These are phyloP conservation scores for Apeira syringaria DNA, from an alignment of 2,888 invertebrate genomes.

Conservation along the genomic window DNA sequence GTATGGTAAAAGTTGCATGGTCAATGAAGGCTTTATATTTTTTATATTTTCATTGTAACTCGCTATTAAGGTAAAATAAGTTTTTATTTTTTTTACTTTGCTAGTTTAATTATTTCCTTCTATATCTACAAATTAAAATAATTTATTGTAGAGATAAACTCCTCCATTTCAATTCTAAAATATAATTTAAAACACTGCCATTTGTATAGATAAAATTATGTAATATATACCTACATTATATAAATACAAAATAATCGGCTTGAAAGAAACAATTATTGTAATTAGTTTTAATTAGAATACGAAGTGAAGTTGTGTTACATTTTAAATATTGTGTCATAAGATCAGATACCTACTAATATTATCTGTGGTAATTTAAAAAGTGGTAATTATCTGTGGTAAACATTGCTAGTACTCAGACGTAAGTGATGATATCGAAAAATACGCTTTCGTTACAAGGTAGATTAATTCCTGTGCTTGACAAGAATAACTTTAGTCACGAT, in stretches of 20 bases:
- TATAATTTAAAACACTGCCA: conserved; percentile 31
- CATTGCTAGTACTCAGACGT: too few species aligned
- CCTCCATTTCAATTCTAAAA: conserved; percentile 13
- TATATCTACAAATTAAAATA: conserved; percentile 10
- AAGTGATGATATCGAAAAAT: too few species aligned
- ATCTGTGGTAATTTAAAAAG: conserved; percentile 1
- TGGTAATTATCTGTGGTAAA: too few species aligned
- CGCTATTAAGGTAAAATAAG: conserved; percentile 7
- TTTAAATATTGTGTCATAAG: conserved; percentile 3
- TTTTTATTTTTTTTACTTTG: conserved; percentile 9
- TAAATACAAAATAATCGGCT: conserved; percentile 12
- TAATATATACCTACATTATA: too few species aligned
- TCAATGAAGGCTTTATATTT: conserved; percentile 6
- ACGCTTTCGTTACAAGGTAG: too few species aligned
- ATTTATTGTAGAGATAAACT: conserved; percentile 23
- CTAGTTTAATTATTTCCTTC: conserved; percentile 4
- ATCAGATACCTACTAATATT: conserved; percentile 18
- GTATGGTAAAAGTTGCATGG: background rate
- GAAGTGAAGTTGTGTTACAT: conserved; percentile 3
- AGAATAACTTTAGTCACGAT: too few species aligned
- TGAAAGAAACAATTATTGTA: conserved; percentile 9
- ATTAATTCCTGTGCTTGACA: too few species aligned
- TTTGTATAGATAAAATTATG: conserved; percentile 19
- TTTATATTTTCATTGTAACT: conserved; percentile 8
- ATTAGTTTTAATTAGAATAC: conserved; percentile 10